Conservation (phyloP, 2,888 invertebrate genomes). For the Lucinisca nassula region DNA sequence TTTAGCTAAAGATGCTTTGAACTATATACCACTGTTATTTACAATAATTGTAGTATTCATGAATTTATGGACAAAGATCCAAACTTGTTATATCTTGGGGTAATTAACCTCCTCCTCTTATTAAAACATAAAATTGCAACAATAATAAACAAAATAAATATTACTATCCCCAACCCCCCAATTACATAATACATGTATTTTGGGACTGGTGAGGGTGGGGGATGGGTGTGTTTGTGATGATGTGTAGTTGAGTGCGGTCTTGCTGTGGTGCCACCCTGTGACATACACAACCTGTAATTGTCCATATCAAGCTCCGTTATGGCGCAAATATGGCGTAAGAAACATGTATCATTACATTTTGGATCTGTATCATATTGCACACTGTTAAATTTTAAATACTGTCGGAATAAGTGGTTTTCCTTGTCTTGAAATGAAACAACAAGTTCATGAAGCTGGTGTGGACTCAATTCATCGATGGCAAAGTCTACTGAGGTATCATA, state of each 20-base stretch:
- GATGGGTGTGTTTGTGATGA: constrained; percentile 27
- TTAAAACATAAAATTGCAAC: constrained; percentile 68
- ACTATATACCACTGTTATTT: too few species aligned
- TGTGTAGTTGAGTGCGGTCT: constrained; percentile 23
- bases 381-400: constrained; percentile 93
- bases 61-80: constrained; percentile 33
- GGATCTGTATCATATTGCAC: constrained; percentile 89
- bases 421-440: constrained; percentile 91
- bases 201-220: constrained; percentile 54
- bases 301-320: constrained; percentile 94
- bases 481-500: constrained; percentile 95
- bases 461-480: constrained; percentile 93
- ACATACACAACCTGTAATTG: constrained; percentile 94
- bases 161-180: constrained; percentile 65
- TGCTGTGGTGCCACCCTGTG: constrained; percentile 46
- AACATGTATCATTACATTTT: constrained; percentile 93
- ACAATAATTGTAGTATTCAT: too few species aligned
- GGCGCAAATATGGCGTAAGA: constrained; percentile 95
- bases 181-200: constrained; percentile 77
- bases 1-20: too few species aligned
- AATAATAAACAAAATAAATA: constrained; percentile 71
- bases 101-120: constrained; percentile 22
- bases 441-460: constrained; percentile 93
- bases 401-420: constrained; percentile 90
- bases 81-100: constrained; percentile 60